Evolutionary conservation across 2,888 invertebrate genomes (phyloP), one percentile per base, ranked within the genome.

Genomic region (Drosophila borealis): DNA sequence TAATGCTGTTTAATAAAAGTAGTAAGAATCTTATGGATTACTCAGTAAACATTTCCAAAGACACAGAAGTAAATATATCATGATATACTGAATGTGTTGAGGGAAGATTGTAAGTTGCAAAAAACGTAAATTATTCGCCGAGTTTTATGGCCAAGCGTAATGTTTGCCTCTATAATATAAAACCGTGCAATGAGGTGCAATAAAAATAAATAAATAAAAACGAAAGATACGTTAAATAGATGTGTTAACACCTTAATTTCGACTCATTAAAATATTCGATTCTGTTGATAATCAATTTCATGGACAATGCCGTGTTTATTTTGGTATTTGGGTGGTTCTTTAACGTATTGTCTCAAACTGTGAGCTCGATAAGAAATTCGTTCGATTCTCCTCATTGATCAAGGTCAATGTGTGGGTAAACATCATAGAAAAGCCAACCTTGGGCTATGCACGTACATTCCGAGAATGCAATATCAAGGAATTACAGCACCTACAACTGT

Each of bases 261-360:
- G 25, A 62, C 45, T 56, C 54, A 62, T 59, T 55, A 42, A 70
- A 61, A 50, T 65, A 56, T 55, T 17, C 6, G 36, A 54, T 74
- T 13, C 65, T 70, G 66, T 75, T 74, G 76, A 75, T 70, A 66
- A 62, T 74, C 57, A 75, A 70, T 70, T 66, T 66, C 76, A 74
- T 53, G 67, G 55, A 36, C 70, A 41, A 3, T 39, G 34, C 25
- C 55, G 49, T 71, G 71, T 63, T 71, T 75, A 60, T 51, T 59
- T 56, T 41, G n/a, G 34, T 36, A 60, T 51, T 59, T 53, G 36
- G 19, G 34, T 36, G 51, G 45, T 60, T 59, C 76, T 53, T 62
- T 62, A 75, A 61, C 55, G 29, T 13, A 44, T 36, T 29, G 13
- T 49, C 29, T 11, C 21, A 45, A 49, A 33, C 11, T 36, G 8